Percentiles rank a stretch among this genome's conserved stretches.
phyloP scores from a whole-genome alignment of 2,888 invertebrate genomes.

The Microctonus aethiopoides region DNA sequence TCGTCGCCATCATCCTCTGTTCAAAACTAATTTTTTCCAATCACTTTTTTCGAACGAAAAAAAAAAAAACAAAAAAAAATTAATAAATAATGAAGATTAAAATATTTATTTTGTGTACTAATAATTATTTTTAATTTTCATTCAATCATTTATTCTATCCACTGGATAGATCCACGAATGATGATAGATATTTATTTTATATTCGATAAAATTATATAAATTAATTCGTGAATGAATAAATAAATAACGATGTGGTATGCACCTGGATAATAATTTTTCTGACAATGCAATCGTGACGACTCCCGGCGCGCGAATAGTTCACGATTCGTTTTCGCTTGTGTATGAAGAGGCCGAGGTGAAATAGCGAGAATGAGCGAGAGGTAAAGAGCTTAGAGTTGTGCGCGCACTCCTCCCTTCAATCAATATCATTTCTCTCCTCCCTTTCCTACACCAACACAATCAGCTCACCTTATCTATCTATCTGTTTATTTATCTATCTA shows the following conservation, averaged over 20 bases:
- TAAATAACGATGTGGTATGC: not conserved
- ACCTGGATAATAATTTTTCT: not conserved
- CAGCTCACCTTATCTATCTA: not conserved
- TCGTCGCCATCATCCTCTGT: not conserved
- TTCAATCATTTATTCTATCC: no score
- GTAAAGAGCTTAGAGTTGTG: slow-evolving; percentile 37
- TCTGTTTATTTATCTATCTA: not conserved
- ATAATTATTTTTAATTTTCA: not conserved
- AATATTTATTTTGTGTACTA: no score
- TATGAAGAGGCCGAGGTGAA: slow-evolving; percentile 34
- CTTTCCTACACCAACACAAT: not conserved
- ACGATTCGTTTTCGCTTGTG: slow-evolving; percentile 33
- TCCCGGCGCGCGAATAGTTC: slow-evolving; percentile 27
- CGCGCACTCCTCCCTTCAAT: slow-evolving; percentile 52
- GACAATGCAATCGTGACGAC: not conserved
- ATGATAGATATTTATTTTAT: no score
- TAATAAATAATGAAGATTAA: no score
- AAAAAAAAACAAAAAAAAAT: no score
- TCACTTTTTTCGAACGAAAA: not conserved
- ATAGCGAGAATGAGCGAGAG: slow-evolving; percentile 9
- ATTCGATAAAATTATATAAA: no score
- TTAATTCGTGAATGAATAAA: not conserved
- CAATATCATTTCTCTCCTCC: slow-evolving; percentile 49
- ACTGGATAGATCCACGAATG: no score
- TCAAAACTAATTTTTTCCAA: slow-evolving; percentile 15